Percentiles rank a stretch among this genome's conserved stretches.
phyloP scores from a whole-genome alignment of 2,888 invertebrate species.

The Drosophila basisetae region DNA sequence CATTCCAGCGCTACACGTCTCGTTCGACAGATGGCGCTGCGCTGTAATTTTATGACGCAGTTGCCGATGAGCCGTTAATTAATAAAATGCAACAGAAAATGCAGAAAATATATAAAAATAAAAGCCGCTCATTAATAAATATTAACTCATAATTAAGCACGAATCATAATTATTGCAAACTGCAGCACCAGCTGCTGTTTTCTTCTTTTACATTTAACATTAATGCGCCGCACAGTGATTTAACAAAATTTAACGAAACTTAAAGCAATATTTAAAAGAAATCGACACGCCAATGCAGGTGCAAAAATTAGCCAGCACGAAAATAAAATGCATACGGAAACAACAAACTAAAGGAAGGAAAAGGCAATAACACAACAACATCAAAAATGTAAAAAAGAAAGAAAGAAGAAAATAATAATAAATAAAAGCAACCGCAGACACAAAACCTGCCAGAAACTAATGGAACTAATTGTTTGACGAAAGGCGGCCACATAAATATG shows the following conservation, averaged over 20 bases:
- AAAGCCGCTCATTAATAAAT: constrained; percentile 67
- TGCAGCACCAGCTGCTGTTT: constrained; percentile 17
- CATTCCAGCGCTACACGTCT: constrained; percentile 40
- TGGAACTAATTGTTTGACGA: constrained; percentile 77
- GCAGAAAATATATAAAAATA: constrained; percentile 20
- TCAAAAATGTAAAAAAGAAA: constrained; percentile 10
- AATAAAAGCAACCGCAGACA: constrained; percentile 24
- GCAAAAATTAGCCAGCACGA: constrained; percentile 58
- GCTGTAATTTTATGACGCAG: constrained; percentile 50
- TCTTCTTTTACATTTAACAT: constrained; percentile 10
- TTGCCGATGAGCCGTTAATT: constrained; percentile 62
- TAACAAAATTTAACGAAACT: constrained; percentile 59
- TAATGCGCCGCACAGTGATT: constrained; percentile 26
- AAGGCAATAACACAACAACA: constrained; percentile 50
- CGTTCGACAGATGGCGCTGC: constrained; percentile 63
- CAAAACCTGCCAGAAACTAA: constrained; percentile 65
- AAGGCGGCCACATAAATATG: constrained; percentile 69
- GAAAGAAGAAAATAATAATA: constrained; percentile 13
- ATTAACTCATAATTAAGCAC: constrained; percentile 74
- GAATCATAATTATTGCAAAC: constrained; percentile 39
- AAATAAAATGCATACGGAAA: constrained; percentile 73
- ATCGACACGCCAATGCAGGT: constrained; percentile 46
- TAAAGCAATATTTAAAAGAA: constrained; percentile 57
- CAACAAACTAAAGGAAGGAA: constrained; percentile 70
- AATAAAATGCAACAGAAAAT: constrained; percentile 49